Base-by-base conservation (phyloP, 37 sponge, comb jelly and placozoan genomes). In the Halichondria panicea region DNA sequence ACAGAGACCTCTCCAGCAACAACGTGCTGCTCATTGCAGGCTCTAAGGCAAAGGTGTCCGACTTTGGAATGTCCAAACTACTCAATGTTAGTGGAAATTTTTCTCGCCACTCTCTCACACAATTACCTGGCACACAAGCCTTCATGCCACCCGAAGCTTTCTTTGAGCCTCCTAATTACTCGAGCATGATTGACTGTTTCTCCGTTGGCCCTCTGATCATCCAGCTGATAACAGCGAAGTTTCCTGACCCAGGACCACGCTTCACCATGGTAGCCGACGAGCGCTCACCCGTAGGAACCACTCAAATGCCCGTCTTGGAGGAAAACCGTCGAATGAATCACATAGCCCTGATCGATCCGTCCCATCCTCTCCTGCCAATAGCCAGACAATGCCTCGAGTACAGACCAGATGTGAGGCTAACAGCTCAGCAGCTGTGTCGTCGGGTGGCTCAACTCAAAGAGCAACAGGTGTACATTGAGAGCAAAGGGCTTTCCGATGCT, bases 1-100 rank as follows among this genome's bases (percentile, higher is more conserved):
- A 78, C 36, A 12, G 78, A 1, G 78, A 78, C 56, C 78, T 78
- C 35, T 78, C 78, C 4, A 66, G 78, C 48, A 80, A 80, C 48
- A 80, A 80, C 39, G 71, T 80, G 18, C 71, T 80, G 22, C 30
- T 78, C n/a, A 46, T 43, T 24, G 70, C 50, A 28, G 52, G 50
- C 24, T 27, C 7, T 8, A 55, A 34, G 13, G 80, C 71, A 13
- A 80, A 80, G 62, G 57, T 80, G 21, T 30, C 71, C 42, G 80
- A 80, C 33, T 64, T 80, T 50, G 74, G 68, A 40, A 43, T 73
- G 66, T 28, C 80, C 18, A 53, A 48, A 22, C 55, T 71, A 11
- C 25, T 30, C 35, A n/a, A n/a, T n/a, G 30, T 27, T 1, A 50
- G 30, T 1, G 18, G 21, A 25, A 28, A 46, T 15, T 48, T 27